Evolutionary conservation across 2,888 invertebrate genomes (phyloP), one percentile per base, ranked within the genome.

Genomic region (Anticlea derivata): DNA sequence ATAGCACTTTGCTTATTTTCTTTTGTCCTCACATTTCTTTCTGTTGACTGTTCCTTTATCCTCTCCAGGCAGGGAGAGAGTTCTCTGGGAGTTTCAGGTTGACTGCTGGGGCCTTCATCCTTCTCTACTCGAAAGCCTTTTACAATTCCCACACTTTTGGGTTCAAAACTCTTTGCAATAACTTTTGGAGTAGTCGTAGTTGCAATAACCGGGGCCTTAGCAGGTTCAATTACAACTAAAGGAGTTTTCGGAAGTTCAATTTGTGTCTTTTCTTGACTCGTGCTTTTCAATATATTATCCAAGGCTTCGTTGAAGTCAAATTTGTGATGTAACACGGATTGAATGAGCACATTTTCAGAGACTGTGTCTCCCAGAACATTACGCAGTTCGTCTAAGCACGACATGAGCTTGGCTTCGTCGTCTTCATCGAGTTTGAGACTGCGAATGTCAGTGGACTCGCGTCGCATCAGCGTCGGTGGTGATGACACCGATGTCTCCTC

Each of bases 341-440:
- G 93, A 11, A 94, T 92, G 41, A 98, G 91, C 40, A 93, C 91
- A 57, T 93, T 92, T 64, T 97, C 96, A 0, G 96, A 91, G 6
- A 95, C 85, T 0, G 94, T 90, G 44, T 96, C 95, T 3, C 97
- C 97, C 39, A 97, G 91, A 5, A 96, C 93, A 75, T 94, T 94
- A 50, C 95, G 93, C 24, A 98, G 92, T 73, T 95, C 94, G 68
- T 97, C 97, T 44, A 97, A 89, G 67, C 98, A 97, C 0, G 96
- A 96, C 74, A 94, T 93, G 1, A 98, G 87, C 72, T 94, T 94
- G 0, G 93, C 94, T 84, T 94, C 93, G 45, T 96, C 95, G 1
- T 94, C 75, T 52, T 96, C 95, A 34, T 91, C 91, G 2, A 96
- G 82, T 58, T 87, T 76, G 7, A 89, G 73, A 58, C 79, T 78